A percentile compares a stretch with the other conserved stretches of the same genome.
Evolutionary conservation across 2,888 invertebrate genomes (phyloP).

Genomic region (Seira ritae): DNA sequence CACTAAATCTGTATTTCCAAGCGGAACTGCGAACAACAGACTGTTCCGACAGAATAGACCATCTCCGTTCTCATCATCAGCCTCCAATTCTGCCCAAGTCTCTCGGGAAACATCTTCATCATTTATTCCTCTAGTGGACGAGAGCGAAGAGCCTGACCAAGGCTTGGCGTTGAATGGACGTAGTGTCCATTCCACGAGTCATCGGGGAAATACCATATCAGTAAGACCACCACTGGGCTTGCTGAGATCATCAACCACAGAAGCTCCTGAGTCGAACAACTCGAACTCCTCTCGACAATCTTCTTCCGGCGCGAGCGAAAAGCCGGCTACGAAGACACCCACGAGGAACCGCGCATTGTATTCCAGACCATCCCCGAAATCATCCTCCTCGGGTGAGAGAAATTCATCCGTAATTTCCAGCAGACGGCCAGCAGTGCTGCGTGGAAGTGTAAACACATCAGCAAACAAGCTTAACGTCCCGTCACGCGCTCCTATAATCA

Average conservation of each 20-base stretch:
- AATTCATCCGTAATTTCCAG: slow-evolving; percentile 18
- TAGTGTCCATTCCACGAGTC: slow-evolving; percentile 65
- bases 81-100: slow-evolving; percentile 34
- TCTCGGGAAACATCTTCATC: slow-evolving; percentile 56
- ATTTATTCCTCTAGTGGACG: slow-evolving; percentile 69
- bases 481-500: slow-evolving; percentile 56
- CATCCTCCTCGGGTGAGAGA: slow-evolving; percentile 12
- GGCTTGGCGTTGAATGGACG: slow-evolving; percentile 65
- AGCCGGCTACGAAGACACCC: slow-evolving; percentile 18
- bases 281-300: slow-evolving; percentile 40
- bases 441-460: slow-evolving; percentile 32
- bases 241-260: slow-evolving; percentile 47
- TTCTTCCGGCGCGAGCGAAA: slow-evolving; percentile 34
- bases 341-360: slow-evolving; percentile 35
- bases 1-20: slow-evolving; percentile 41
- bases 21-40: slow-evolving; percentile 34
- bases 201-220: slow-evolving; percentile 51
- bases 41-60: slow-evolving; percentile 49
- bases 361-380: slow-evolving; percentile 2
- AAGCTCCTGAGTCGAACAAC: slow-evolving; percentile 46
- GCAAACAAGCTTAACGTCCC: slow-evolving; percentile 37
- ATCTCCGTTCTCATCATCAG: slow-evolving; percentile 21
- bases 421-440: slow-evolving; percentile 44
- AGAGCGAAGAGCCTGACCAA: slow-evolving; percentile 64
- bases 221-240: slow-evolving; percentile 16